Conservation (phyloP, 2,888 invertebrate species). For the Drosophila melanosoma region DNA sequence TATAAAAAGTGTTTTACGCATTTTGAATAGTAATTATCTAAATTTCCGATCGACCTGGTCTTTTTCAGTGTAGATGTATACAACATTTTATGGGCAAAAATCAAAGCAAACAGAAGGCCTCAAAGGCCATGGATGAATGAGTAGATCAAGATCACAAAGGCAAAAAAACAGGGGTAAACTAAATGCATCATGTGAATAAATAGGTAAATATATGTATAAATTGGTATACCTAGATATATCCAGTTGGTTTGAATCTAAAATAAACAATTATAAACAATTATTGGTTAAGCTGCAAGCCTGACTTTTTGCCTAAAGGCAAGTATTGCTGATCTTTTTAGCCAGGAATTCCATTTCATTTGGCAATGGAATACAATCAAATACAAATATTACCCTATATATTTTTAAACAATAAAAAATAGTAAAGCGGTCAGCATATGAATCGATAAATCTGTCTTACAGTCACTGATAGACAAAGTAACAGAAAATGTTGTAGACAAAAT, state of each 20-base stretch:
- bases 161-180: constrained; percentile 1
- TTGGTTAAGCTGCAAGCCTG: not conserved
- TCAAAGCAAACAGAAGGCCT: constrained; percentile 20
- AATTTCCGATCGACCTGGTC: not conserved
- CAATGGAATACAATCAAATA: not conserved
- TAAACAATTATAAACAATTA: not conserved
- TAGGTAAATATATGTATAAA: not conserved
- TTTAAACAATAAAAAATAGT: not conserved
- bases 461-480: not conserved
- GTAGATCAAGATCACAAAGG: constrained; percentile 68
- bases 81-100: constrained; percentile 50
- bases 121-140: constrained; percentile 69
- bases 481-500: not conserved
- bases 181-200: not conserved
- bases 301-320: not conserved
- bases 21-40: not conserved
- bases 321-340: not conserved
- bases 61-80: constrained; percentile 3
- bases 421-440: not conserved
- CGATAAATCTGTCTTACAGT: not conserved
- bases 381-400: not conserved
- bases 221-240: not conserved
- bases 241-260: not conserved
- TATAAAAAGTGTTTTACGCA: not conserved
- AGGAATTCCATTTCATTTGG: not conserved